Conservation (phyloP, 2,888 invertebrate species). For the Gasteruption jaculator region DNA sequence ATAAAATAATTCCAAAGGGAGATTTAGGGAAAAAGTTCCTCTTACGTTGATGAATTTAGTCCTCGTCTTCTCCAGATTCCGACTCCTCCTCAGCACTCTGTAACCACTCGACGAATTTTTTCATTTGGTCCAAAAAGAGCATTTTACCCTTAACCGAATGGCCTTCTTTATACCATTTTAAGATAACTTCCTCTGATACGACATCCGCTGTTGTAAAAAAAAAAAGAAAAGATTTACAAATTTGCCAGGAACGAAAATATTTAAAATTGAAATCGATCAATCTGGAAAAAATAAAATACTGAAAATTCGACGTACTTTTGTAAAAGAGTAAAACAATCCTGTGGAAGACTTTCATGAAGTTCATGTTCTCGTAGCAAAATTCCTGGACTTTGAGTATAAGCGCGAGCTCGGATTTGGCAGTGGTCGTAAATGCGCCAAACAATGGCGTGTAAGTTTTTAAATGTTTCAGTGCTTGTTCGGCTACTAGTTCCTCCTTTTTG, state of each 20-base stretch:
- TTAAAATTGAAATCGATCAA: slow-evolving; percentile 3
- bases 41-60: slow-evolving; percentile 35
- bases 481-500: slow-evolving; percentile 94
- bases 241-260: background rate
- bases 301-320: slow-evolving; percentile 64
- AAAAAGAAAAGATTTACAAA: slow-evolving; percentile 16
- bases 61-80: slow-evolving; percentile 58
- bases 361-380: slow-evolving; percentile 98
- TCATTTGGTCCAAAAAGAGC: slow-evolving; percentile 98
- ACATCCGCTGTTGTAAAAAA: slow-evolving; percentile 68
- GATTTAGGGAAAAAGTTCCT: background rate
- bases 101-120: slow-evolving; percentile 95
- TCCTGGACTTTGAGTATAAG: slow-evolving; percentile 92
- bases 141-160: slow-evolving; percentile 93
- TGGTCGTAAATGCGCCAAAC: slow-evolving; percentile 81
- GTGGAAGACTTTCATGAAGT: slow-evolving; percentile 97
- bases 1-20: too few relatives aligned
- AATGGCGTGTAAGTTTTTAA: slow-evolving; percentile 81
- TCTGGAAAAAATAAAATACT: slow-evolving; percentile 17
- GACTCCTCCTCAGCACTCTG: slow-evolving; percentile 91
- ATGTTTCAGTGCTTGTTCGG: slow-evolving; percentile 92
- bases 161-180: slow-evolving; percentile 94
- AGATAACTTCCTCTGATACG: slow-evolving; percentile 89
- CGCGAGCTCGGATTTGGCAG: slow-evolving; percentile 81
- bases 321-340: slow-evolving; percentile 95